A percentile compares a stretch with the other conserved stretches of the same genome.
phyloP scores from a whole-genome alignment of 1,140 invertebrate genomes.

The Drosophila busckii region DNA sequence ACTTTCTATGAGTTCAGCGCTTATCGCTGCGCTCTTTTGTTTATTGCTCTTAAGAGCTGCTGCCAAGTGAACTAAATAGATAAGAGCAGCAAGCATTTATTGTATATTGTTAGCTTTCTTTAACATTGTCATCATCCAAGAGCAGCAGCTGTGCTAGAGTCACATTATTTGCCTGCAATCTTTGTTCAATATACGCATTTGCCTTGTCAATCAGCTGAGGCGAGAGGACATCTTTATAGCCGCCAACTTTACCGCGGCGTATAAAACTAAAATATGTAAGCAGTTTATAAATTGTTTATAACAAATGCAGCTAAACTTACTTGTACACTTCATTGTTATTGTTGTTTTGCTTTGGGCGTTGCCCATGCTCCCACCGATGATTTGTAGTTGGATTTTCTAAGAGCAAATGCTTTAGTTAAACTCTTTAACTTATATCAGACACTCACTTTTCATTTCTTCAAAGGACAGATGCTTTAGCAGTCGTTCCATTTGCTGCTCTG shows the following conservation, averaged over 20 bases:
- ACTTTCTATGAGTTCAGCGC: too few relatives aligned
- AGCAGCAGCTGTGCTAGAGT: conserved; percentile 43
- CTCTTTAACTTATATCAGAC: too few relatives aligned
- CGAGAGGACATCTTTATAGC: conserved; percentile 51
- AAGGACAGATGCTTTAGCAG: conserved; percentile 62
- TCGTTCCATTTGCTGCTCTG: conserved; percentile 38
- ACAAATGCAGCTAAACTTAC: too few relatives aligned
- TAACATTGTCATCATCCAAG: background rate
- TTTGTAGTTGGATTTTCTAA: conserved; percentile 56
- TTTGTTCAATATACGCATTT: conserved; percentile 9
- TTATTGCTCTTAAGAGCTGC: too few relatives aligned
- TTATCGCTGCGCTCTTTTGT: too few relatives aligned
- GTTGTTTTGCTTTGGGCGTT: background rate
- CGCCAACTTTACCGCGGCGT: conserved; percentile 45
- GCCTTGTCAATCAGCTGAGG: conserved; percentile 30
- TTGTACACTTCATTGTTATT: conserved; percentile 27
- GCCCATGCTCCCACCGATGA: conserved; percentile 37
- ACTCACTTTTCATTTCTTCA: conserved; percentile 64
- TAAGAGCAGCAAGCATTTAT: too few relatives aligned
- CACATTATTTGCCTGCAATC: conserved; percentile 9
- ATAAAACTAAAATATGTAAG: conserved; percentile 47
- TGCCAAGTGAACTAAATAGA: too few relatives aligned
- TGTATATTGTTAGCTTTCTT: too few relatives aligned
- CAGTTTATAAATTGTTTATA: too few relatives aligned
- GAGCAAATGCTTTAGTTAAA: background rate